A percentile compares a stretch with the other conserved stretches of the same genome.
phyloP scores from a whole-genome alignment of 2,113 vertebrate species.

The Antigone vipio region DNA sequence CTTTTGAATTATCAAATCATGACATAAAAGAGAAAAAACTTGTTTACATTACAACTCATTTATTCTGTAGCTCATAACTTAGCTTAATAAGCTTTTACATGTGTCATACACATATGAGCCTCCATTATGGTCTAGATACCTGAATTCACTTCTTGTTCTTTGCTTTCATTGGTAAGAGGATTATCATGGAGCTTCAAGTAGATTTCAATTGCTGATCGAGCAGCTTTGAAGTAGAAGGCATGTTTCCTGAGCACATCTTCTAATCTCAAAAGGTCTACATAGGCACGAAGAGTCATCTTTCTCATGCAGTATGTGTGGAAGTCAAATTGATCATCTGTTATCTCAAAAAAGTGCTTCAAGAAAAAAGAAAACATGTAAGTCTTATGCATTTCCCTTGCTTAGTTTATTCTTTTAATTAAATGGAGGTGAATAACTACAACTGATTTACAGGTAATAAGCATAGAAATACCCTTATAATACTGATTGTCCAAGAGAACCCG shows the following conservation, averaged over 20 bases:
- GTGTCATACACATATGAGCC: neutral
- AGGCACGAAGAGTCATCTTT: conserved; percentile 83
- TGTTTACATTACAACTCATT: neutral
- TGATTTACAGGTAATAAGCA: neutral
- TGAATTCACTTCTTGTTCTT: conserved; percentile 83
- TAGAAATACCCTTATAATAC: neutral
- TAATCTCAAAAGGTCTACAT: conserved; percentile 79
- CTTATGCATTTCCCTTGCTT: neutral
- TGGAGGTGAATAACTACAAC: neutral
- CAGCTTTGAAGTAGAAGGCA: conserved; percentile 80
- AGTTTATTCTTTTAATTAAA: neutral
- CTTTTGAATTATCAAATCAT: neutral
- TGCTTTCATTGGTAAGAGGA: conserved; percentile 77
- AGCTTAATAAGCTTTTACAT: neutral
- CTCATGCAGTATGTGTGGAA: conserved; percentile 84
- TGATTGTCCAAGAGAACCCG: neutral
- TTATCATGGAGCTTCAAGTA: conserved; percentile 83
- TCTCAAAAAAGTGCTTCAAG: conserved; percentile 82
- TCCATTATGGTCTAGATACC: conserved; percentile 53
- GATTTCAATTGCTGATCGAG: conserved; percentile 79
- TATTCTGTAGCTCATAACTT: neutral
- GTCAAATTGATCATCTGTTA: conserved; percentile 82
- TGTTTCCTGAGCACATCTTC: conserved; percentile 81
- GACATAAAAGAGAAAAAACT: neutral
- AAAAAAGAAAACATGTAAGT: neutral